phyloP scores from a whole-genome alignment of 2,797 vertebrate species.

The Hypotaenidia philippensis region DNA sequence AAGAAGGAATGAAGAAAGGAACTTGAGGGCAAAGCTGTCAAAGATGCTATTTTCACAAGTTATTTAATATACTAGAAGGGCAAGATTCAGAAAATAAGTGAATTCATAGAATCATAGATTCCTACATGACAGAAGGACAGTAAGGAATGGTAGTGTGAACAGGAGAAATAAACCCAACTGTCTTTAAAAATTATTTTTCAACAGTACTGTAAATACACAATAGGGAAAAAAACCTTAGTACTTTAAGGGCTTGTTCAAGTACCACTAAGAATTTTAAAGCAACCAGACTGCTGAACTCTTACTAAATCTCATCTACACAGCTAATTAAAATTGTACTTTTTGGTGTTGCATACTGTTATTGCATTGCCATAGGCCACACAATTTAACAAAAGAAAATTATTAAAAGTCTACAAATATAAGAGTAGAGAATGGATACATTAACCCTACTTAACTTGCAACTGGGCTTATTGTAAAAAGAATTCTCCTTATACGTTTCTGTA shows the following conservation, averaged over 20 bases:
- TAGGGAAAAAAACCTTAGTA: neutral
- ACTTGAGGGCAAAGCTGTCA: neutral
- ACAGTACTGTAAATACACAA: neutral
- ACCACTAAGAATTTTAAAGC: neutral
- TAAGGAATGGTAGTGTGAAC: neutral
- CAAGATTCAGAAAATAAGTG: neutral
- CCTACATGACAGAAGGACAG: fast-evolving
- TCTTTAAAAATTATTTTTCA: neutral
- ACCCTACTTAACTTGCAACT: neutral
- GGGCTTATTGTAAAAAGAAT: neutral
- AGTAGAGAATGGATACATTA: neutral
- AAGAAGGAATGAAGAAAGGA: neutral
- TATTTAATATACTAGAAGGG: neutral
- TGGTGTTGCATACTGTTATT: neutral
- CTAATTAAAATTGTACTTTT: neutral
- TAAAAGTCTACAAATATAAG: neutral
- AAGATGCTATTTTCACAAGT: neutral
- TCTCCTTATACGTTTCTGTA: neutral
- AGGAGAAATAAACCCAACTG: neutral
- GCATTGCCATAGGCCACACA: neutral
- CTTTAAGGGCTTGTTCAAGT: neutral
- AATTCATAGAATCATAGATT: neutral
- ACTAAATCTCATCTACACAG: neutral
- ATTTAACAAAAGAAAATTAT: neutral
- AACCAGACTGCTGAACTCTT: neutral